These are phyloP conservation scores for Coboldia fuscipes DNA, from an alignment of 1,140 invertebrate species.

Conservation along the genomic window DNA sequence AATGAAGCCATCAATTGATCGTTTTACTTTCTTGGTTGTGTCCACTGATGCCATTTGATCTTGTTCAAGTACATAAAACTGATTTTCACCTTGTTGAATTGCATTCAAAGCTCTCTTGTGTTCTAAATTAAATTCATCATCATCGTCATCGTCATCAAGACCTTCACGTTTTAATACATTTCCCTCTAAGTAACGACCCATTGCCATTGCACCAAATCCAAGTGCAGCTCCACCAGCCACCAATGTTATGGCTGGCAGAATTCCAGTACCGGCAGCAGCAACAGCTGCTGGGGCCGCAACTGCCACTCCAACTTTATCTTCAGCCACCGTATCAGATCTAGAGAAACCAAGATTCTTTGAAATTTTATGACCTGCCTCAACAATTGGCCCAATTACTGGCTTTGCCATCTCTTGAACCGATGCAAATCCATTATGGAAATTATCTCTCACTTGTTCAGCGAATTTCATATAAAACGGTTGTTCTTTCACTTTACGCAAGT, in stretches of 20 bases:
- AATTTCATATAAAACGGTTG: constrained; percentile 47
- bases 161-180: constrained; percentile 31
- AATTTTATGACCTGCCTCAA: constrained; percentile 56
- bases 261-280: constrained; percentile 27
- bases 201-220: constrained; percentile 52
- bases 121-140: constrained; percentile 27
- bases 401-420: constrained; percentile 28
- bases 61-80: constrained; percentile 24
- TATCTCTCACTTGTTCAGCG: constrained; percentile 44
- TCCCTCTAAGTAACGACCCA: constrained; percentile 45
- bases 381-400: constrained; percentile 40
- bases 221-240: constrained; percentile 58
- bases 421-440: constrained; percentile 42
- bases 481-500: constrained; percentile 25
- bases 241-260: constrained; percentile 48
- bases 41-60: constrained; percentile 26
- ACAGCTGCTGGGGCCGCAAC: constrained; percentile 21
- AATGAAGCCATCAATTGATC: constrained; percentile 5
- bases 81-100: constrained; percentile 21
- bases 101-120: constrained; percentile 28
- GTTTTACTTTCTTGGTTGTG: constrained; percentile 22
- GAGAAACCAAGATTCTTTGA: constrained; percentile 48
- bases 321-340: constrained; percentile 22
- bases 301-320: constrained; percentile 47
- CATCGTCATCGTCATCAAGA: constrained; percentile 15